Evolutionary conservation across 2,888 invertebrate species (phyloP).

Genomic region (Geophilus truncorum): DNA sequence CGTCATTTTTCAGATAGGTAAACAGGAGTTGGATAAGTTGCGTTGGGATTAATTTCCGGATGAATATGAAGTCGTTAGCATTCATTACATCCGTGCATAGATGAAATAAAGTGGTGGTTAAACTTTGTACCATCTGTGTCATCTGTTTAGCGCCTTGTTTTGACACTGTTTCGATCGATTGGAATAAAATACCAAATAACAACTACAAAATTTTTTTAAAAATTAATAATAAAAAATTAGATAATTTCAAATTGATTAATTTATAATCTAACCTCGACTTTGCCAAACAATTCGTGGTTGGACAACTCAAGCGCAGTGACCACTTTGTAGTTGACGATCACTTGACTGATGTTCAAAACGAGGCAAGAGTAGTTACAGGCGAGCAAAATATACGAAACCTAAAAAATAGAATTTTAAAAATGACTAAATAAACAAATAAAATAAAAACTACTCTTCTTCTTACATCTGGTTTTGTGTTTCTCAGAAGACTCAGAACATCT

Average conservation of each 20-base stretch:
- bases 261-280: background rate
- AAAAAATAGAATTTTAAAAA: background rate
- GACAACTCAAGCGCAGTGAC: background rate
- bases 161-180: background rate
- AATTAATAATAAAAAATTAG: background rate
- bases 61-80: background rate
- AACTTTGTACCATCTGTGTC: too few relatives aligned
- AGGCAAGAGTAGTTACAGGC: background rate
- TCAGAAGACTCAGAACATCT: background rate
- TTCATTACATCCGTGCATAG: background rate
- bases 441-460: too few relatives aligned
- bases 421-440: too few relatives aligned
- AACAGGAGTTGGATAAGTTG: background rate
- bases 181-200: background rate
- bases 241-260: background rate
- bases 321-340: background rate
- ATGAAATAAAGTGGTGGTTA: background rate
- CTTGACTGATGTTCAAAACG: background rate
- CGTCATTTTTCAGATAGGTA: background rate
- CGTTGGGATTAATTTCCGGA: background rate
- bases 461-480: background rate
- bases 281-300: background rate
- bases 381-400: background rate
- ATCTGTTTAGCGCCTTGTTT: background rate
- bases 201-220: too few relatives aligned